phyloP scores from a whole-genome alignment of 2,888 invertebrate species.

The Myathropa florea region DNA sequence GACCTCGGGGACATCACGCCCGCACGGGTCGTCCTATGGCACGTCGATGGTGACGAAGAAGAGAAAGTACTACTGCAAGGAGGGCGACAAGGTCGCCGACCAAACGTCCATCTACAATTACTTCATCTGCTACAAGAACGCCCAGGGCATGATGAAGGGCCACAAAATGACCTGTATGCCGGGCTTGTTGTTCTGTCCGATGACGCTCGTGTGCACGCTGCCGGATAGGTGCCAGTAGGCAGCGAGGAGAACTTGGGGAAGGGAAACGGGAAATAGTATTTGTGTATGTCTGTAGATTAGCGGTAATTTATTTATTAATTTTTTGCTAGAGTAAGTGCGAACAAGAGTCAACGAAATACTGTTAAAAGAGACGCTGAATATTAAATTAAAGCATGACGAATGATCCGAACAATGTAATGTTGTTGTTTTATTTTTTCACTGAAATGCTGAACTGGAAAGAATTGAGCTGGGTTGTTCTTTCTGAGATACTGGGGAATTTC shows the following conservation, averaged over 20 bases:
- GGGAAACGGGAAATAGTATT: background rate
- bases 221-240: conserved; percentile 77
- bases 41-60: conserved; percentile 72
- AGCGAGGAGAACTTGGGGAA: background rate
- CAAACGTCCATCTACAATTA: conserved; percentile 80
- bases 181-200: conserved; percentile 81
- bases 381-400: background rate
- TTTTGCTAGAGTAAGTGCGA: background rate
- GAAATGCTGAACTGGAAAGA: too few species aligned
- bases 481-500: too few species aligned
- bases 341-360: background rate
- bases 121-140: conserved; percentile 81
- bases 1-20: conserved; percentile 35
- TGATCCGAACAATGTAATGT: conserved; percentile 10
- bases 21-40: background rate
- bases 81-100: conserved; percentile 81
- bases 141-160: conserved; percentile 79
- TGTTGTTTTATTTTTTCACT: conserved; percentile 14
- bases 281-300: background rate
- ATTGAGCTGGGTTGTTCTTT: too few species aligned
- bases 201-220: conserved; percentile 80
- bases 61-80: conserved; percentile 80
- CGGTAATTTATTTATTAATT: conserved; percentile 22
- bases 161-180: conserved; percentile 81
- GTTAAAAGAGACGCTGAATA: background rate